These are phyloP conservation scores for Mesitornis unicolor DNA, from an alignment of 2,113 vertebrate genomes.

Conservation along the genomic window DNA sequence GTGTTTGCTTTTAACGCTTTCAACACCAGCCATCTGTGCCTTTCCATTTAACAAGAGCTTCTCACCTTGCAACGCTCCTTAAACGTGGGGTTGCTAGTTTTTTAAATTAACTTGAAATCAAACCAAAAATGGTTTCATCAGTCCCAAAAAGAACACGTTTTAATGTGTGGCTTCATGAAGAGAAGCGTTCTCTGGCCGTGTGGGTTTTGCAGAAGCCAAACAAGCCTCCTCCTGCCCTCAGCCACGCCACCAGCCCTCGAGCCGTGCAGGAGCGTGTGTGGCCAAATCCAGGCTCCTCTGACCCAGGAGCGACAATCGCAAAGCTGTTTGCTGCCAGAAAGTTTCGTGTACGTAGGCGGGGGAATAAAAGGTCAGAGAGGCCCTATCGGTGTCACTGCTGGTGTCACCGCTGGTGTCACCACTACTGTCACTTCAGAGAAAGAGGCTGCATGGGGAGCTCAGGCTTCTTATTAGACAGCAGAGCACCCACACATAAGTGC, in stretches of 20 bases:
- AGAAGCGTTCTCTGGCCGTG: neutral
- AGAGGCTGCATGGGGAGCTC: neutral
- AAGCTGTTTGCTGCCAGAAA: neutral
- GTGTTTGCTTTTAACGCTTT: neutral
- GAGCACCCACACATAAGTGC: neutral
- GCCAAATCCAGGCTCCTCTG: neutral
- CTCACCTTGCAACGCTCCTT: neutral
- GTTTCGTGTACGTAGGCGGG: fast-evolving
- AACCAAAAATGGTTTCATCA: neutral
- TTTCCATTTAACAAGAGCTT: neutral
- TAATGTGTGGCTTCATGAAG: neutral
- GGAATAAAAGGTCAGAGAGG: neutral
- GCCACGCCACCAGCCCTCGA: neutral
- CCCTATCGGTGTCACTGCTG: neutral
- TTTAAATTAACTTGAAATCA: neutral
- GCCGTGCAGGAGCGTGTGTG: fast-evolving
- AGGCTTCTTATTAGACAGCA: neutral
- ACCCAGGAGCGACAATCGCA: neutral
- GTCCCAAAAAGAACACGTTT: neutral
- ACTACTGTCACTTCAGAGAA: neutral
- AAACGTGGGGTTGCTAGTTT: neutral
- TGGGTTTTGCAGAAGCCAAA: neutral
- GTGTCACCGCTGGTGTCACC: neutral
- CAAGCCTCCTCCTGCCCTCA: neutral
- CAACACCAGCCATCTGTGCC: neutral